These are phyloP conservation scores for Ectropis crepuscularia DNA, from an alignment of 2,888 invertebrate species.

Conservation along the genomic window DNA sequence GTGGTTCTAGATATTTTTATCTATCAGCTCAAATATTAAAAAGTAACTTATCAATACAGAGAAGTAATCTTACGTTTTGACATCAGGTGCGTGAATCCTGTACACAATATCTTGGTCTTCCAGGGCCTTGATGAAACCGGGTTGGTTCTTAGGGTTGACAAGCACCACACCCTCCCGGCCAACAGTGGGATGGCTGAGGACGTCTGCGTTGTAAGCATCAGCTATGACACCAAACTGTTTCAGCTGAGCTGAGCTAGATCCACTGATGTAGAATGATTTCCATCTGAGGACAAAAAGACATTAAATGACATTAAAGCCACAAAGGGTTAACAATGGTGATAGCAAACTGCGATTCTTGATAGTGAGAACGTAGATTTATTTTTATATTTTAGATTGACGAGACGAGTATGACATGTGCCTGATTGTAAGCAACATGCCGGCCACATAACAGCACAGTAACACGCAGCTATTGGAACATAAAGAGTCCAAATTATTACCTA, in stretches of 20 bases:
- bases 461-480: no score
- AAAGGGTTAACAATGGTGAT: neutral
- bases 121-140: slow-evolving; percentile 59
- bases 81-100: slow-evolving; percentile 71
- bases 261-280: slow-evolving; percentile 68
- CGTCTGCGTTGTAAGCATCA: slow-evolving; percentile 52
- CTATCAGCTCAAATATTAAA: neutral
- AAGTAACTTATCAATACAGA: neutral
- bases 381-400: no score
- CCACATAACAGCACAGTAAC: no score
- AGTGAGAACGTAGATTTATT: neutral
- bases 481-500: no score
- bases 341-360: neutral
- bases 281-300: slow-evolving; percentile 41
- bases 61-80: slow-evolving; percentile 66
- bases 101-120: slow-evolving; percentile 61
- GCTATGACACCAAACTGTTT: slow-evolving; percentile 44
- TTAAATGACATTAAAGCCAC: neutral
- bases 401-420: no score
- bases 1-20: neutral
- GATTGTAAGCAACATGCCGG: no score
- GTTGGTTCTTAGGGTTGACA: slow-evolving; percentile 67
- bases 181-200: slow-evolving; percentile 58
- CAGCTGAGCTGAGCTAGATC: slow-evolving; percentile 55
- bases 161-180: slow-evolving; percentile 69